phyloP scores from a whole-genome alignment of 2,113 vertebrate species.

The Protobothrops flavoviridis region DNA sequence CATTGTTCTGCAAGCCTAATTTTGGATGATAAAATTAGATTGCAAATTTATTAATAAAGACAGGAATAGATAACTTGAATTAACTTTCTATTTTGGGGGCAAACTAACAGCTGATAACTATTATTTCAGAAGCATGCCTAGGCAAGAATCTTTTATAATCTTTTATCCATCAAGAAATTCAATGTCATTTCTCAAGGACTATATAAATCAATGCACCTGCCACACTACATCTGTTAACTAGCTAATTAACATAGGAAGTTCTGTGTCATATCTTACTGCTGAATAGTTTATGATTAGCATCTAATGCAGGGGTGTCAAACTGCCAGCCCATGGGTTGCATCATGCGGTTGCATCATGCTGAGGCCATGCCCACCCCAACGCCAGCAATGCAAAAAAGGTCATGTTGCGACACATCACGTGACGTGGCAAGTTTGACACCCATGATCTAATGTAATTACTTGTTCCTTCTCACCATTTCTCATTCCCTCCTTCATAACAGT shows the following conservation, averaged over 20 bases:
- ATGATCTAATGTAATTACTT: not conserved
- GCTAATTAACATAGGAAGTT: not conserved
- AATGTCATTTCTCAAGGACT: not conserved
- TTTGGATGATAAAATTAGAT: not conserved
- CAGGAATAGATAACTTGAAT: not conserved
- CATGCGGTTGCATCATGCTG: too few relatives aligned
- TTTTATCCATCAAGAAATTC: not conserved
- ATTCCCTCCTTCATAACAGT: not conserved
- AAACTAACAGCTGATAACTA: not conserved
- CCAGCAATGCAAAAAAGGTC: too few relatives aligned
- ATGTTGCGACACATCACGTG: too few relatives aligned
- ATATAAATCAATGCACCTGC: not conserved
- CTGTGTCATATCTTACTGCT: not conserved
- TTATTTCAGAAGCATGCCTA: not conserved
- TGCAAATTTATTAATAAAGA: not conserved
- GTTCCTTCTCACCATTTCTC: not conserved
- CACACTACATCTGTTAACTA: not conserved
- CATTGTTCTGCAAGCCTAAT: not conserved
- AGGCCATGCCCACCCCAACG: too few relatives aligned
- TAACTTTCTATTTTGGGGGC: not conserved
- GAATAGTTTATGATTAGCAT: not conserved
- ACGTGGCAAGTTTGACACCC: too few relatives aligned
- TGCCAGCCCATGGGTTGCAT: too few relatives aligned
- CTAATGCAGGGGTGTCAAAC: not conserved
- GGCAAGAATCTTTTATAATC: not conserved